Evolutionary conservation across 2,888 invertebrate genomes (phyloP), one percentile per base, ranked within the genome.

Genomic region (Noctua comes): DNA sequence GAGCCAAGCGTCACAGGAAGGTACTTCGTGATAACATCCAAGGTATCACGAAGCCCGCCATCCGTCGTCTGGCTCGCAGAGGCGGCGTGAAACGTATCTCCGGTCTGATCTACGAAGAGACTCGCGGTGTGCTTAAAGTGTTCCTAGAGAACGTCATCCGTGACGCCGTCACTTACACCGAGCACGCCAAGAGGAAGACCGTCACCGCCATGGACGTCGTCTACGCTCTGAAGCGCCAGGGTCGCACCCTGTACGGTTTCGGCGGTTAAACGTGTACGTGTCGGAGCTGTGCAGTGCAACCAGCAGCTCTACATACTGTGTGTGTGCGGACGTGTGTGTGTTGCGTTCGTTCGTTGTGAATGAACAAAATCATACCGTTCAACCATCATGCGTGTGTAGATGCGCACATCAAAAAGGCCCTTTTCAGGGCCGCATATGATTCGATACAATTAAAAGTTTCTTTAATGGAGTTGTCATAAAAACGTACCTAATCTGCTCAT

Each of bases 131-230:
- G 1, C 98, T 98, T 93, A 57, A 57, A 57, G 57, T 57, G 57
- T 57, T 57, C 57, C 97, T 98, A 83, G 98, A 98, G 93, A 98
- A 94, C 62, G 76, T 76, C 31, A 76, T 76, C 76, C 68, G 68
- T 13, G 76, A 76, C 68, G 69, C 76, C 21, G 76, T 76, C 48
- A 76, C 76, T 8, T 76, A 76, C 94, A 98, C 98, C 48, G 98
- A 98, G 92, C 98, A 98, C 92, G 98, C 57, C 86, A 98, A 98
- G 94, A 97, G 98, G 88, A 98, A 98, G 95, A 98, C 98, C 7
- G 98, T 98, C 59, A 98, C 98, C 0, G 98, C 98, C 70, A 98
- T 98, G 98, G 98, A 98, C 89, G 98, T 98, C n/a, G 98, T 98
- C 69, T 98, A 98, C 89, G 98, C 98, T 51, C 94, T 98, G 90